Conservation (phyloP, 2,888 invertebrate species). For the Erebia ligea region DNA sequence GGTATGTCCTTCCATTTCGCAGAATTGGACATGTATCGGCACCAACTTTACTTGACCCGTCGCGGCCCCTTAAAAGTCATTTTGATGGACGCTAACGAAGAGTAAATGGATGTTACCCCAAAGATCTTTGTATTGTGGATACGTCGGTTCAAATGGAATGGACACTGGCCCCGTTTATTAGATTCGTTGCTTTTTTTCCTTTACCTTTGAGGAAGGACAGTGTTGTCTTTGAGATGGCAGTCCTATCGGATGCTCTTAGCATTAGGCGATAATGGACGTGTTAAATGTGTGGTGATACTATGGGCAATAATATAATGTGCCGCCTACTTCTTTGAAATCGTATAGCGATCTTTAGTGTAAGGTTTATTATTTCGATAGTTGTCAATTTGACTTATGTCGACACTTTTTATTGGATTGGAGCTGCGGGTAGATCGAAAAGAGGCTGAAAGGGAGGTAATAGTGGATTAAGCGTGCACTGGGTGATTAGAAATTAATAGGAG, state of each 20-base stretch:
- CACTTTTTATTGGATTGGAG: too few relatives aligned
- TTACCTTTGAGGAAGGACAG: constrained; percentile 75
- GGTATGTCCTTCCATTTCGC: constrained; percentile 78
- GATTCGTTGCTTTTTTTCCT: constrained; percentile 76
- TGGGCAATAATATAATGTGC: constrained; percentile 13
- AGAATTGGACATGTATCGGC: constrained; percentile 74
- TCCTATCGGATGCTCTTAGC: constrained; percentile 65
- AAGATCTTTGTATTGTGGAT: constrained; percentile 64
- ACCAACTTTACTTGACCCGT: constrained; percentile 64
- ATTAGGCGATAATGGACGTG: constrained; percentile 50
- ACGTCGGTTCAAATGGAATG: constrained; percentile 73
- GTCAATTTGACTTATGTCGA: too few relatives aligned
- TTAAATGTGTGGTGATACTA: constrained; percentile 32
- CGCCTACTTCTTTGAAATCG: constrained; percentile 6
- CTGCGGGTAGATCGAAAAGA: too few relatives aligned
- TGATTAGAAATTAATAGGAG: too few relatives aligned
- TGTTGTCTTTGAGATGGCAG: constrained; percentile 73
- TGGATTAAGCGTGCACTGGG: too few relatives aligned
- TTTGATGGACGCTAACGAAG: constrained; percentile 59
- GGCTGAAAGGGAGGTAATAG: too few relatives aligned
- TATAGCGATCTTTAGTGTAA: neutral
- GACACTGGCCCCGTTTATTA: constrained; percentile 77
- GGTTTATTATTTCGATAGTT: too few relatives aligned
- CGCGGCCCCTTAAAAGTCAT: constrained; percentile 54
- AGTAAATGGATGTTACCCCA: constrained; percentile 51